Base-by-base conservation (phyloP, 2,888 invertebrate species). In the Busseola fusca region DNA sequence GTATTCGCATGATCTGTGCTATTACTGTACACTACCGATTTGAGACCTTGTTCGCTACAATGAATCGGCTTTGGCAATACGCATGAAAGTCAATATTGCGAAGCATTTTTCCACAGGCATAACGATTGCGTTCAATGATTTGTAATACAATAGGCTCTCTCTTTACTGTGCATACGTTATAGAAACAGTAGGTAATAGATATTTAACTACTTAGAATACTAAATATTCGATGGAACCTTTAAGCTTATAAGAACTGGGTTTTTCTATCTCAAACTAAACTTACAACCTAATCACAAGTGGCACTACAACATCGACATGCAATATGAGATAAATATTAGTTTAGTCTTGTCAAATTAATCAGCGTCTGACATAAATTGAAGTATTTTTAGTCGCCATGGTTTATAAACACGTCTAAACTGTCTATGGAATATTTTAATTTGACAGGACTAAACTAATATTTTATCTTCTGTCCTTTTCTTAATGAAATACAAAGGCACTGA, bases 51-150 rank as follows among this genome's bases (percentile, higher is more conserved):
- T 18, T 54, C 21, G 25, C n/a, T 59, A 10, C 21, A 18, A 12
- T 34, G 1, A 42, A 40, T 48, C 14, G 14, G 5, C 14, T n/a
- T 12, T 50, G 58, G 62, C 77, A 69, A 74, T 45, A 77, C 63
- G 27, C 62, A 58, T 50, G 45, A 76, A 69, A 77, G n/a, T 57
- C 16, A n/a, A 74, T n/a, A n/a, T 74, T 70, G 77, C 62, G 0
- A 40, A 3, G 18, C 25, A n/a, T 52, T 52, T 76, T 69, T 76
- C 9, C 3, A 45, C 42, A 70, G 74, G 73, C 69, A 1, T 12
- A 18, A 52, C 21, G 14, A 42, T 16, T 12, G 16, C 21, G 16
- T 54, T 40, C 34, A 65, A 57, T 37, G n/a, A 65, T 37, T 25
- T 62, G 1, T 40, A 25, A 56, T 25, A 48, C 16, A 21, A 37